Evolutionary conservation across 2,888 invertebrate genomes (phyloP), one percentile per base, ranked within the genome.

Genomic region (Agriopis marginaria): DNA sequence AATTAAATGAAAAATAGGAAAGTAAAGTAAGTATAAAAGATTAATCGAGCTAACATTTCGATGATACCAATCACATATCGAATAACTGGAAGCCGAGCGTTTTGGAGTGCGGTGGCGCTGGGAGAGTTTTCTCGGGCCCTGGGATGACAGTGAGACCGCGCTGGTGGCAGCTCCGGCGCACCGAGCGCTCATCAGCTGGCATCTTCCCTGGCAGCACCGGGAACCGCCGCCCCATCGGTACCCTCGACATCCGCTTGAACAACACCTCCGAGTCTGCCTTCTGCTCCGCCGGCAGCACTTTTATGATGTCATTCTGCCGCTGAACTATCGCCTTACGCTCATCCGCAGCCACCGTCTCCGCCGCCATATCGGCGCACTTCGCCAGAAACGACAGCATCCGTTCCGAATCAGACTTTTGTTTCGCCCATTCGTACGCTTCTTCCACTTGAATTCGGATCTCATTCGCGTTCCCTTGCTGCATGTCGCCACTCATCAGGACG

Each of bases 401-500:
- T 77, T 92, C 93, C 4, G 91, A 86, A 77, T 92, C 90, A 61
- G 86, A 87, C 72, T 91, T 64, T 74, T 89, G 90, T 73, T 91
- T 92, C 0, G 92, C 86, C 83, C 85, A 91, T 71, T 92, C 90
- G 60, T 85, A 87, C 10, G 93, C 93, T 76, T 92, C 92, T 71
- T 93, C 94, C 0, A 93, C 92, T 73, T 89, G 86, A 64, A 90
- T 86, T 9, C 91, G 87, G 5, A 94, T 92, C 70, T 94, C 94
- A 65, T 93, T 93, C 0, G 89, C 83, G 66, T 94, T 94, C 4
- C 90, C 90, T 78, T 94, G 94, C 73, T 93, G 93, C 92, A 94
- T 93, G 60, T 94, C 94, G 2, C 93, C 91, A 64, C 92, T 92
- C 89, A 94, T 91, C 4, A 93, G 71, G 1, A 89, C 90, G 59